These are phyloP conservation scores for Hafferia zeledoni DNA, from an alignment of 2,797 vertebrate genomes.

Conservation along the genomic window DNA sequence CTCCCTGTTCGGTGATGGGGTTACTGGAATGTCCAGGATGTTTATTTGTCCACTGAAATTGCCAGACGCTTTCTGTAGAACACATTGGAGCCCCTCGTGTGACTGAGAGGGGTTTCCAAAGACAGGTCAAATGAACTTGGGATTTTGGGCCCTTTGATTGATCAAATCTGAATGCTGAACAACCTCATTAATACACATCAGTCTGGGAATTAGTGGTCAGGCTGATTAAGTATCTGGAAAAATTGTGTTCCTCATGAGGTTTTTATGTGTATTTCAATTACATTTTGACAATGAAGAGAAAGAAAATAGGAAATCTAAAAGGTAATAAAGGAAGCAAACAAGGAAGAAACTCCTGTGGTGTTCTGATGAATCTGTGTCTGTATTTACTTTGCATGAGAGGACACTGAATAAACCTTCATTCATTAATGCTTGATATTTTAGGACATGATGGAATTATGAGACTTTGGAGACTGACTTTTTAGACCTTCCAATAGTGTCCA, in stretches of 20 bases:
- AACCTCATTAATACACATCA: not conserved
- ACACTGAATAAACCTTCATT: not conserved
- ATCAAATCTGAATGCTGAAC: not conserved
- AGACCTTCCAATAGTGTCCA: not conserved
- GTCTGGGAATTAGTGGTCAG: not conserved
- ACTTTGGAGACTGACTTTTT: not conserved
- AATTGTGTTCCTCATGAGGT: accelerated
- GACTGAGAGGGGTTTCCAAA: not conserved
- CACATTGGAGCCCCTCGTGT: accelerated
- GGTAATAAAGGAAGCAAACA: not conserved
- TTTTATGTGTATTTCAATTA: not conserved
- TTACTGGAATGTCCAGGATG: not conserved
- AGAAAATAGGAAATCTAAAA: not conserved
- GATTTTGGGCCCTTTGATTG: not conserved
- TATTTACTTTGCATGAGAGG: not conserved
- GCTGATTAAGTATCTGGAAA: not conserved
- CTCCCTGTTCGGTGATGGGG: not conserved
- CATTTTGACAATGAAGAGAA: not conserved
- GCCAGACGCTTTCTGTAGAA: not conserved
- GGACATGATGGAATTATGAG: not conserved
- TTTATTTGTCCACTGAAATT: not conserved
- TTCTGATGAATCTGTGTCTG: not conserved
- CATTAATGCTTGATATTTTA: not conserved
- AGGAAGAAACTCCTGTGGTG: not conserved
- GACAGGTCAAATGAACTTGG: not conserved